Evolutionary conservation across 1,140 invertebrate genomes (phyloP).

Genomic region (Drosophila kohkoa): DNA sequence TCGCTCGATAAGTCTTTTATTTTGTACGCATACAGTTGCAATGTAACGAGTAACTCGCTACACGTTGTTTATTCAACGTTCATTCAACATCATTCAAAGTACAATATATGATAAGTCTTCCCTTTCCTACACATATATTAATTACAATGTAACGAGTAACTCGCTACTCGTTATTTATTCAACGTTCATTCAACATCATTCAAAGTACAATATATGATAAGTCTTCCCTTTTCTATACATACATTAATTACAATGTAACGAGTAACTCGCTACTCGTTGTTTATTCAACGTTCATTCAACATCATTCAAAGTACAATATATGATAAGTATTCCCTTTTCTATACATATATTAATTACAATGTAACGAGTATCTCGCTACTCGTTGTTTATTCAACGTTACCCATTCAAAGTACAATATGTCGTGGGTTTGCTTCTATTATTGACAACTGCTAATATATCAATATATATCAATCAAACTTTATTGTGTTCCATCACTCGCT

Average conservation of each 20-base stretch:
- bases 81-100: background rate
- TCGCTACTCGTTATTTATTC: too few relatives aligned
- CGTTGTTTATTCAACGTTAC: too few relatives aligned
- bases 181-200: background rate
- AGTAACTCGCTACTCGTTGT: slow-evolving; percentile 1
- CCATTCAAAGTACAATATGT: background rate
- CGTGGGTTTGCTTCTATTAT: too few relatives aligned
- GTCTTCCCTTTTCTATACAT: background rate
- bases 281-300: background rate
- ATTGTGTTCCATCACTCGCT: too few relatives aligned
- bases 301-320: background rate
- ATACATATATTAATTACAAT: background rate
- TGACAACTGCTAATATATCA: too few relatives aligned
- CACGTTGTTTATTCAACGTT: background rate
- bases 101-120: background rate
- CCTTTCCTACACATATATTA: background rate
- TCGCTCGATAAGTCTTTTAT: background rate
- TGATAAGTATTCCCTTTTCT: background rate
- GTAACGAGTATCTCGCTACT: too few relatives aligned
- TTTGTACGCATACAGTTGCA: background rate
- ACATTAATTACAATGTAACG: too few relatives aligned
- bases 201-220: background rate
- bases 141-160: too few relatives aligned
- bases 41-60: slow-evolving; percentile 3
- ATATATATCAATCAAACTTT: too few relatives aligned